Conservation (phyloP, 2,888 invertebrate genomes). For the Drosophila paramelanica region DNA sequence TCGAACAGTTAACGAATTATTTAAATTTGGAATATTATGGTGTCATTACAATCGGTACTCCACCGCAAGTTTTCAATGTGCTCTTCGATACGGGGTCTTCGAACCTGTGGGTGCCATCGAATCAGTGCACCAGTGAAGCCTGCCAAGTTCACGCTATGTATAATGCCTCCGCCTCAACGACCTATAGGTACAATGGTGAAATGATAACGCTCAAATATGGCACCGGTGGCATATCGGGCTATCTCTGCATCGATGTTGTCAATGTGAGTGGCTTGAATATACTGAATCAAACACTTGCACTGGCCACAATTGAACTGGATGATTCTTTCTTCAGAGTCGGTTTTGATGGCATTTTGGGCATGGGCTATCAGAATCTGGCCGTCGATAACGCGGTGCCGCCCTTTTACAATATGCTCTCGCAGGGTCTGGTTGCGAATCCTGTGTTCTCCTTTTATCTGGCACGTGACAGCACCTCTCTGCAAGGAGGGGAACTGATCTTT, state of each 20-base stretch:
- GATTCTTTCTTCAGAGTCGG: constrained; percentile 95
- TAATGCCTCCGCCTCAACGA: constrained; percentile 91
- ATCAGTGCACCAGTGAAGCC: constrained; percentile 87
- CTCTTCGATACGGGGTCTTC: constrained; percentile 92
- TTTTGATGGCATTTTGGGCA: constrained; percentile 98
- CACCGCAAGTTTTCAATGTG: constrained; percentile 95
- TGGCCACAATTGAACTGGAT: constrained; percentile 94
- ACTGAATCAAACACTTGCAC: constrained; percentile 94
- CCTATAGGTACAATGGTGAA: constrained; percentile 94
- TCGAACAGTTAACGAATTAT: constrained; percentile 54
- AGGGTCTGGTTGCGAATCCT: constrained; percentile 88
- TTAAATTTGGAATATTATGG: constrained; percentile 65
- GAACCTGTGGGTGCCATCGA: constrained; percentile 89
- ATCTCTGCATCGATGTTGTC: constrained; percentile 86
- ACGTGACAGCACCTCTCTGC: constrained; percentile 88
- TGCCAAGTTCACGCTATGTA: constrained; percentile 97
- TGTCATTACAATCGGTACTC: constrained; percentile 93
- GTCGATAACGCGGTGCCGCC: constrained; percentile 95
- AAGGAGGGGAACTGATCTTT: constrained; percentile 94
- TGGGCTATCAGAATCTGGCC: constrained; percentile 94
- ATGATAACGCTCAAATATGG: constrained; percentile 95
- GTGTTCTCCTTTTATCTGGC: constrained; percentile 97
- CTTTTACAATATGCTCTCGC: constrained; percentile 95
- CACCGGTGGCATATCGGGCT: constrained; percentile 84
- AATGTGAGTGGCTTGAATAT: constrained; percentile 89